These are phyloP conservation scores for Ammodytes dubius DNA, from an alignment of 2,113 vertebrate genomes.

Conservation along the genomic window DNA sequence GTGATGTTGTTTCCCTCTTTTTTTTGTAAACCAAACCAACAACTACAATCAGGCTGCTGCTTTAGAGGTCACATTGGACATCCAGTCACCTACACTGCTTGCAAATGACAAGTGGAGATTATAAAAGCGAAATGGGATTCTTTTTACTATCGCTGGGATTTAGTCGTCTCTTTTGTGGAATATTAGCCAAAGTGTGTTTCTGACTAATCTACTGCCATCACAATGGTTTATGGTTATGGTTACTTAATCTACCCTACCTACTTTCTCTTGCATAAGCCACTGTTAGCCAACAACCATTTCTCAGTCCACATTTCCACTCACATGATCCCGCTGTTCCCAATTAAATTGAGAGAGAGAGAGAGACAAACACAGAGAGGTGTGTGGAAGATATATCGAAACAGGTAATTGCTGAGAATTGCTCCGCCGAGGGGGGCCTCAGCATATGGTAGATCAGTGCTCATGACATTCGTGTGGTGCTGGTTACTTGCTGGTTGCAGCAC, in stretches of 20 bases:
- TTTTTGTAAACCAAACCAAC: constrained; percentile 24
- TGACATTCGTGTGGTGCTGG: constrained; percentile 41
- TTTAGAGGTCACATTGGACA: constrained; percentile 25
- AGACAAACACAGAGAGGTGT: constrained; percentile 21
- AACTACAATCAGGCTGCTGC: constrained; percentile 57
- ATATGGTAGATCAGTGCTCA: constrained; percentile 49
- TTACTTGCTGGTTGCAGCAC: constrained; percentile 46
- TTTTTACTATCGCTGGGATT: constrained; percentile 51
- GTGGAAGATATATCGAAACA: not conserved
- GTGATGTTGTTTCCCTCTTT: constrained; percentile 15
- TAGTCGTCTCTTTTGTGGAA: constrained; percentile 40
- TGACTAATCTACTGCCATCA: constrained; percentile 44
- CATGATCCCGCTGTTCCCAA: constrained; percentile 38
- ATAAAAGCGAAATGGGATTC: constrained; percentile 33
- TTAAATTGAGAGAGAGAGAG: not conserved
- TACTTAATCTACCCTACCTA: constrained; percentile 69
- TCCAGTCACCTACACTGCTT: constrained; percentile 12
- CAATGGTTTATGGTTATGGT: constrained; percentile 7
- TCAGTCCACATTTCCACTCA: constrained; percentile 45
- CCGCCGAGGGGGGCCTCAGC: constrained; percentile 39
- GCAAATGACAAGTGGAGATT: constrained; percentile 47
- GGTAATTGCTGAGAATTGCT: constrained; percentile 52
- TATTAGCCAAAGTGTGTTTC: constrained; percentile 42
- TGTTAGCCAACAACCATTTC: constrained; percentile 55
- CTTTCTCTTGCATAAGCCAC: constrained; percentile 67